Evolutionary conservation across 2,113 vertebrate species (phyloP), one percentile per base, ranked within the genome.

Genomic region (Micromys minutus): DNA sequence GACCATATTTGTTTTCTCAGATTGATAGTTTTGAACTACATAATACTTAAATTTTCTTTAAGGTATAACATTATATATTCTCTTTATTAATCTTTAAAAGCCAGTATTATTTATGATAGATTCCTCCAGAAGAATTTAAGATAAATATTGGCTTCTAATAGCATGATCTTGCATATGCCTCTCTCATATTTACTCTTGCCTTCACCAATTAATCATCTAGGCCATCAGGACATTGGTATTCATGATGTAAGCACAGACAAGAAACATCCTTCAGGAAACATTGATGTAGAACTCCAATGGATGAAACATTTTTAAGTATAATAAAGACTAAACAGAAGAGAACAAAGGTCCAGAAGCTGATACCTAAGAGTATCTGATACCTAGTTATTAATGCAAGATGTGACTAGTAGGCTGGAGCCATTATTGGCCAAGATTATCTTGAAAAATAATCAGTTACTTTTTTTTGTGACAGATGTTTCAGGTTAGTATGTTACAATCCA

Each of bases 101-200:
- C 9, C 57, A 19, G 0, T 34, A 29, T 4, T 2, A 17, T 57
- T 47, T 50, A 16, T 47, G 50, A 12, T 77, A 63, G 29, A 52
- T 72, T 45, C n/a, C 94, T 80, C 0, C 0, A 81, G 15, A 5
- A 95, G 15, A 10, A 13, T 12, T 7, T 7, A 24, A 22, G 69
- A 45, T 89, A 47, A 93, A 52, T 86, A 17, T 26, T 67, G 45
- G 63, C 9, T 76, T 63, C 65, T 31, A 0, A 2, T 59, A 52
- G 5, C 9, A 24, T 69, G 39, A 26, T 0, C 24, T 55, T 81
- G 0, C 57, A 26, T 67, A 13, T 4, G 72, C 5, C 0, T 29
- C 13, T 77, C 29, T 89, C 11, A 74, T 13, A 17, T 59, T 89
- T 19, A 80, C 52, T 65, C 26, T 45, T 17, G 22, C 13, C 12